These are phyloP conservation scores for Meghimatium bilineatum DNA, from an alignment of 2,888 invertebrate genomes.

Conservation along the genomic window DNA sequence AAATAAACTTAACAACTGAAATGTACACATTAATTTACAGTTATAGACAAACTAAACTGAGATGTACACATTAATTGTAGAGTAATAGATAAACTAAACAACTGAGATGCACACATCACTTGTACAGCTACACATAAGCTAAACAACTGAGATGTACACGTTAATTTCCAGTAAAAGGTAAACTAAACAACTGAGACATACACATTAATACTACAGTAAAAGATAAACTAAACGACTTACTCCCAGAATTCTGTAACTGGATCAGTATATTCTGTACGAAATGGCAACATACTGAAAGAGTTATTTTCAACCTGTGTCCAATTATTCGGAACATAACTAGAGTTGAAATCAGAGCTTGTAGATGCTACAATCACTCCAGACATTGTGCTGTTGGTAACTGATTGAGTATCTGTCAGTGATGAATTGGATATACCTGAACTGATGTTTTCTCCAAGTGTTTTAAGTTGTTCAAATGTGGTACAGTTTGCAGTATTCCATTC, in stretches of 20 bases:
- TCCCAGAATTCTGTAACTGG: constrained; percentile 81
- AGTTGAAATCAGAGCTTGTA: background rate
- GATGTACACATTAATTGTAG: too few relatives aligned
- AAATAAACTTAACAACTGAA: too few relatives aligned
- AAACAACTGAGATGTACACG: too few relatives aligned
- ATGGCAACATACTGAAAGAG: background rate
- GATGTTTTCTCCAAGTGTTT: background rate
- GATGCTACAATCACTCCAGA: background rate
- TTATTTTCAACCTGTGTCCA: background rate
- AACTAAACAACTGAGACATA: too few relatives aligned
- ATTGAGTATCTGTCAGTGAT: background rate
- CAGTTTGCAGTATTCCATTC: constrained; percentile 85
- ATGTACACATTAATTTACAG: too few relatives aligned
- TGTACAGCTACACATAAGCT: too few relatives aligned
- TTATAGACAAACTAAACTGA: too few relatives aligned
- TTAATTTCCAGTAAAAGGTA: too few relatives aligned
- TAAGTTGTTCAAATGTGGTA: constrained; percentile 46
- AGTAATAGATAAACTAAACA: too few relatives aligned
- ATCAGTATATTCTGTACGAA: constrained; percentile 61
- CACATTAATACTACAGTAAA: too few relatives aligned
- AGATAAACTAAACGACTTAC: constrained; percentile 62
- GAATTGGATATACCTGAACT: background rate
- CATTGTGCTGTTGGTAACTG: background rate
- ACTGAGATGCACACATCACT: too few relatives aligned
- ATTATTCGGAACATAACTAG: too few relatives aligned